Percentiles rank a stretch among this genome's conserved stretches.
These are phyloP conservation scores for Sialia sialis DNA, from an alignment of 2,113 vertebrate species.

Conservation along the genomic window DNA sequence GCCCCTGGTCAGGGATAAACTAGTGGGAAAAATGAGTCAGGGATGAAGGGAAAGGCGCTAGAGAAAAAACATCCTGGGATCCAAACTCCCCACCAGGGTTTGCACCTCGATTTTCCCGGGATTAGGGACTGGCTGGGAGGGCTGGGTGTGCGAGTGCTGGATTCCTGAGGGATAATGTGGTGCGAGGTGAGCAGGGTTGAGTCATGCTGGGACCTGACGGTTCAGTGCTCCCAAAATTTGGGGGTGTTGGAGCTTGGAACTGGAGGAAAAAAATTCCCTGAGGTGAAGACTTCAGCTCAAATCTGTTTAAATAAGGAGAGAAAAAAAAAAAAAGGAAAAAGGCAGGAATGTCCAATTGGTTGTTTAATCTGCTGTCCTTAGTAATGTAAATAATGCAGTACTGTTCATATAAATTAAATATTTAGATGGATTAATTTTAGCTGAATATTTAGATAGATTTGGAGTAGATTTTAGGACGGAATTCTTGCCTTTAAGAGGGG, in stretches of 20 bases:
- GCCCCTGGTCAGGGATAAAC: neutral
- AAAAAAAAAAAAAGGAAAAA: neutral
- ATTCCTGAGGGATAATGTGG: neutral
- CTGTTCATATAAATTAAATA: neutral
- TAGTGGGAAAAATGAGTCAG: neutral
- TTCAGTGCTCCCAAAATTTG: neutral
- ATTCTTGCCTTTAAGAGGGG: accelerated
- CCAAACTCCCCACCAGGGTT: neutral
- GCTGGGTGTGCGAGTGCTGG: neutral
- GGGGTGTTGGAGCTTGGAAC: neutral
- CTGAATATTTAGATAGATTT: neutral
- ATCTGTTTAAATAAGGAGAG: neutral
- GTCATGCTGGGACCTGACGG: neutral
- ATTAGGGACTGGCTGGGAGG: neutral
- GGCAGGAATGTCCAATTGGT: neutral
- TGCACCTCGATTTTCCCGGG: neutral
- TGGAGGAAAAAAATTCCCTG: neutral
- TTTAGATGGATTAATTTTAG: neutral
- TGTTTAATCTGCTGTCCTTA: neutral
- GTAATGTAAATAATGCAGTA: neutral
- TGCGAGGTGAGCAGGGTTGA: neutral
- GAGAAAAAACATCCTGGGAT: neutral
- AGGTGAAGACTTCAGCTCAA: neutral
- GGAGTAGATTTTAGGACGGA: neutral
- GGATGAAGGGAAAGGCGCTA: neutral